These are phyloP conservation scores for Alexandromys fortis DNA, from an alignment of 2,113 vertebrate species.

Conservation along the genomic window DNA sequence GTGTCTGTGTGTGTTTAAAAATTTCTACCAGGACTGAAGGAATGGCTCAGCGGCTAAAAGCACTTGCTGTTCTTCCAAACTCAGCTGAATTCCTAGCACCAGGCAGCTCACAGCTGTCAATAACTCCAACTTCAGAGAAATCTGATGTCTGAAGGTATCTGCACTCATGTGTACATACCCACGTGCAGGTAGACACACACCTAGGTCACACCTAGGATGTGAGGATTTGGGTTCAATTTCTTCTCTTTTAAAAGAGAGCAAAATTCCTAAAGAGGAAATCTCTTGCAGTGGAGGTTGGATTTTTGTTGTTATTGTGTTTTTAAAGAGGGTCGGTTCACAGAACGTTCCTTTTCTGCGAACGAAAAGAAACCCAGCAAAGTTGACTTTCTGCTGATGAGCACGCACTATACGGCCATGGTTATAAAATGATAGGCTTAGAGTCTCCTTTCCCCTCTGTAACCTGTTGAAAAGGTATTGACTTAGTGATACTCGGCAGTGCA, in stretches of 20 bases:
- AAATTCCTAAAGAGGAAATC: slow-evolving; percentile 60
- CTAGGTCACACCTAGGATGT: no score
- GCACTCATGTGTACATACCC: neutral
- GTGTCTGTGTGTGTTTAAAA: no score
- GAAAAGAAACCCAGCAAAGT: neutral
- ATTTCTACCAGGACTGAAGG: no score
- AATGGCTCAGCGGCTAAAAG: no score
- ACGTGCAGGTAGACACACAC: neutral
- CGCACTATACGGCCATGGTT: neutral
- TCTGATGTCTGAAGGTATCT: no score
- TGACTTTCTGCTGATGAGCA: neutral
- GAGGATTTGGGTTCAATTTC: neutral
- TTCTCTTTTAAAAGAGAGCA: slow-evolving; percentile 45
- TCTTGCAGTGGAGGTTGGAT: neutral
- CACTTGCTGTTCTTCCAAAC: no score
- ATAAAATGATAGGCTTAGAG: slow-evolving; percentile 1
- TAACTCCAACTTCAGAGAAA: no score
- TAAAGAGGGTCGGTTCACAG: neutral
- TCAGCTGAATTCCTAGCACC: no score
- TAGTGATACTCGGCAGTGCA: neutral
- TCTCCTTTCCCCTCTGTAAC: slow-evolving; percentile 1
- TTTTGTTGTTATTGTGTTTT: neutral
- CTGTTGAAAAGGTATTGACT: neutral
- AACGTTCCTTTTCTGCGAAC: slow-evolving; percentile 16
- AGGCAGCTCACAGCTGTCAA: no score